phyloP scores from a whole-genome alignment of 2,797 vertebrate species.

The Oceanodroma leucorhoa region DNA sequence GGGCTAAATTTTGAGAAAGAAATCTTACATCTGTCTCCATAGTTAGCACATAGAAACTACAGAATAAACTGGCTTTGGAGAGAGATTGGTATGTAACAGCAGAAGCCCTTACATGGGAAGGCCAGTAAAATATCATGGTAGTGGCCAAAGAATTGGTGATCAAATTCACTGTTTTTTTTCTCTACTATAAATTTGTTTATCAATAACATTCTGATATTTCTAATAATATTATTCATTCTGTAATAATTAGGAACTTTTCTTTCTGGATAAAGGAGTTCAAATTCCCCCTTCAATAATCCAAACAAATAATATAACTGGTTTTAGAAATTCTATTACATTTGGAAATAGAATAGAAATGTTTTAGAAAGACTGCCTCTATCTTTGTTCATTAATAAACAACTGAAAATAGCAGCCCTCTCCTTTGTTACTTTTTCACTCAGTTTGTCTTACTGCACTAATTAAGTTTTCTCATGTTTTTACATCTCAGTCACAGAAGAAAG shows the following conservation, averaged over 20 bases:
- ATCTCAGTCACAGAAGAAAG: constrained; percentile 87
- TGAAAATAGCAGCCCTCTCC: background rate
- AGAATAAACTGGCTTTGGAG: background rate
- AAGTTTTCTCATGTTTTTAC: constrained; percentile 47
- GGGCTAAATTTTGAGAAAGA: background rate
- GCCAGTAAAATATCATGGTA: background rate
- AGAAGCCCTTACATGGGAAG: background rate
- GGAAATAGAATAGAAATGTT: background rate
- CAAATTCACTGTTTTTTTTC: background rate
- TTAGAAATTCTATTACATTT: background rate
- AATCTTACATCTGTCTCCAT: background rate
- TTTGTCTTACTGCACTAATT: background rate
- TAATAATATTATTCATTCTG: background rate
- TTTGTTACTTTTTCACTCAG: background rate
- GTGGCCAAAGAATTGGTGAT: background rate
- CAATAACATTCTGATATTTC: background rate
- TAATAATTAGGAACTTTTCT: background rate
- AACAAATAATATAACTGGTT: background rate
- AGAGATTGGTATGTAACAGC: background rate
- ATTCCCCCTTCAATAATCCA: background rate
- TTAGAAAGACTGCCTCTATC: background rate
- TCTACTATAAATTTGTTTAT: background rate
- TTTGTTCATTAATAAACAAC: background rate
- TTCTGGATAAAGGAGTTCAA: background rate
- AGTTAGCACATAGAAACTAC: background rate